These are phyloP conservation scores for Neosilurus hyrtlii DNA, from an alignment of 2,797 vertebrate species.

Conservation along the genomic window DNA sequence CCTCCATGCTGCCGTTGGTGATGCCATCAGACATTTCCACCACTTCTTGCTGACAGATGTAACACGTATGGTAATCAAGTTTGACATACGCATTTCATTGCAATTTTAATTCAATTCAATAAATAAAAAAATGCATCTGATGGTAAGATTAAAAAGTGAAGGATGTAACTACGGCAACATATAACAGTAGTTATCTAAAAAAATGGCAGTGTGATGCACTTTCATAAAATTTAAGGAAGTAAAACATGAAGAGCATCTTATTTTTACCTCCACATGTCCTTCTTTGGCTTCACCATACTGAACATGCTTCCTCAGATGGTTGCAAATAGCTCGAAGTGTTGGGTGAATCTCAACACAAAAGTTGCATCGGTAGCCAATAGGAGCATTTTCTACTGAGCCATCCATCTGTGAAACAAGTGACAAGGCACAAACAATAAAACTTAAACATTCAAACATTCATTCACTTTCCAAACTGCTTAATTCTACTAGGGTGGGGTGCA, in stretches of 20 bases:
- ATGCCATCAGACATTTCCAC: slow-evolving; percentile 63
- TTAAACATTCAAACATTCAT: neutral
- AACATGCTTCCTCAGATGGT: slow-evolving; percentile 96
- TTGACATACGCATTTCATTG: neutral
- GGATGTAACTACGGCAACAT: neutral
- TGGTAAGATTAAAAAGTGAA: neutral
- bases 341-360: slow-evolving; percentile 97
- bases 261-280: slow-evolving; percentile 76
- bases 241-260: neutral
- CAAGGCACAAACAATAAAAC: neutral
- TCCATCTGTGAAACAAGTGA: slow-evolving; percentile 58
- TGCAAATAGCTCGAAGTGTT: slow-evolving; percentile 95
- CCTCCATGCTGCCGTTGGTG: slow-evolving; percentile 67
- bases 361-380: slow-evolving; percentile 94
- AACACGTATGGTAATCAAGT: neutral
- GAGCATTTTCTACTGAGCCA: slow-evolving; percentile 62
- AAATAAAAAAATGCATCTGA: neutral
- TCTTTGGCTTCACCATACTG: slow-evolving; percentile 90
- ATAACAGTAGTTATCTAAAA: neutral
- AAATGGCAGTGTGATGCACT: neutral
- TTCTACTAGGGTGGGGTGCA: too few species aligned
- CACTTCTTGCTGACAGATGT: slow-evolving; percentile 68
- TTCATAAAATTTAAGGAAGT: neutral
- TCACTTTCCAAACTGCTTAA: too few species aligned
- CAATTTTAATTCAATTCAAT: neutral